Base-by-base conservation (phyloP, 2,797 vertebrate species). In the Mus spretus region DNA sequence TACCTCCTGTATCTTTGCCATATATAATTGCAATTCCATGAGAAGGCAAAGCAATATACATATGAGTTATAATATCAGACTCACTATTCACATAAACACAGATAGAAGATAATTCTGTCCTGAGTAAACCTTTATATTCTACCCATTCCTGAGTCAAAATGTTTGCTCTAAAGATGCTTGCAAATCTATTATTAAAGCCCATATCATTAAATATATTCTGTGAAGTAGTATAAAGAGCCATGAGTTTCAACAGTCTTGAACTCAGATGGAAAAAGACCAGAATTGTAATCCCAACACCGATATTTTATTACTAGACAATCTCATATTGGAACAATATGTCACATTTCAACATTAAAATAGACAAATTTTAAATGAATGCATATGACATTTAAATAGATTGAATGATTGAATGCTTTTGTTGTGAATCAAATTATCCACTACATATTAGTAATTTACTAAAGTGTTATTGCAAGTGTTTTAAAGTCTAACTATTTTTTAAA, bases 401-500 rank as follows among this genome's bases (percentile, higher is more conserved):
- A 57, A 89, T 31, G 0, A 37, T 37, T 53, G 8, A 57, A 89
- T 31, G 40, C 82, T 79, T 44, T 13, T 61, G 24, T 47, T 65
- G 22, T 19, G 53, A 0, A 67, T 40, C 26, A 89, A 95, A 34
- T 40, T 59, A 37, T 12, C 31, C 17, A 40, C 19, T 74, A 40
- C 13, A 22, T 44, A 37, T 75, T n/a, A 3, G n/a, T 86, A 78
- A 91, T 57, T 96, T 77, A 44, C 31, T 80, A 90, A 28, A 89
- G 6, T 78, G 9, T 78, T 91, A 81, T 40, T 91, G 17, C 9
- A 91, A 75, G 80, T 89, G 74, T 83, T 40, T 93, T 83, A 93
- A 85, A 92, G 72, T 20, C 50, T 3, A 96, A 75, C 55, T 90
- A 72, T 81, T 81, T 81, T 81, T 82, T 93, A 44, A 89, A 93